Conservation (phyloP, 2,888 invertebrate genomes). For the Scelioninae gen. 2 region DNA sequence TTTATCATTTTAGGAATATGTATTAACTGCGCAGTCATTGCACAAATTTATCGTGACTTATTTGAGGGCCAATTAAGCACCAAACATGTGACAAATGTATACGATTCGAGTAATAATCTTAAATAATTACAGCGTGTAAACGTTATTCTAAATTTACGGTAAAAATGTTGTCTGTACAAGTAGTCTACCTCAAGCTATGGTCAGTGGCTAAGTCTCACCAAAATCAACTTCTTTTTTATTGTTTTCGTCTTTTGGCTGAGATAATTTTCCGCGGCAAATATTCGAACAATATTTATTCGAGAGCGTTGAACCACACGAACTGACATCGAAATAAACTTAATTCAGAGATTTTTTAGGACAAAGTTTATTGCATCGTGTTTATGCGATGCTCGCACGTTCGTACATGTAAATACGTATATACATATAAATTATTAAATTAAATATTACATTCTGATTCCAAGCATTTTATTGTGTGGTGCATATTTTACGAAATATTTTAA, state of each 20-base stretch:
- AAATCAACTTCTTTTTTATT: constrained; percentile 43
- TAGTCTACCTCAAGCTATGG: constrained; percentile 12
- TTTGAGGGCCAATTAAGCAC: constrained; percentile 45
- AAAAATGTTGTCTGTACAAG: constrained; percentile 8
- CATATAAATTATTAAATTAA: too few relatives aligned
- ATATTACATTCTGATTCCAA: too few relatives aligned
- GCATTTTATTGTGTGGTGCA: too few relatives aligned
- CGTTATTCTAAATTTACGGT: constrained; percentile 26
- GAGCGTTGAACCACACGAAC: constrained; percentile 7
- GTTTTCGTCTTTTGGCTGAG: constrained; percentile 9
- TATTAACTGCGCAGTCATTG: constrained; percentile 44
- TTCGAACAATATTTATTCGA: constrained; percentile 25
- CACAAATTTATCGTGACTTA: constrained; percentile 27
- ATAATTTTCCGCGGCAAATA: constrained; percentile 33
- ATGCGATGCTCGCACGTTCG: constrained; percentile 1
- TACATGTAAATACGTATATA: constrained; percentile 5
- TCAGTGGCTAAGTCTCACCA: constrained; percentile 23
- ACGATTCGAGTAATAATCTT: constrained; percentile 36
- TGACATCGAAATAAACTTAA: constrained; percentile 52
- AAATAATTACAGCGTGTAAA: constrained; percentile 36
- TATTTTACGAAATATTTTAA: too few relatives aligned
- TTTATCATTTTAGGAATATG: constrained; percentile 14
- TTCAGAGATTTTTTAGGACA: constrained; percentile 46
- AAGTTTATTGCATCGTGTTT: constrained; percentile 42
- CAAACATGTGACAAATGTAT: constrained; percentile 46